These are phyloP conservation scores for Oligia fasciuncula DNA, from an alignment of 2,888 invertebrate genomes.

Conservation along the genomic window DNA sequence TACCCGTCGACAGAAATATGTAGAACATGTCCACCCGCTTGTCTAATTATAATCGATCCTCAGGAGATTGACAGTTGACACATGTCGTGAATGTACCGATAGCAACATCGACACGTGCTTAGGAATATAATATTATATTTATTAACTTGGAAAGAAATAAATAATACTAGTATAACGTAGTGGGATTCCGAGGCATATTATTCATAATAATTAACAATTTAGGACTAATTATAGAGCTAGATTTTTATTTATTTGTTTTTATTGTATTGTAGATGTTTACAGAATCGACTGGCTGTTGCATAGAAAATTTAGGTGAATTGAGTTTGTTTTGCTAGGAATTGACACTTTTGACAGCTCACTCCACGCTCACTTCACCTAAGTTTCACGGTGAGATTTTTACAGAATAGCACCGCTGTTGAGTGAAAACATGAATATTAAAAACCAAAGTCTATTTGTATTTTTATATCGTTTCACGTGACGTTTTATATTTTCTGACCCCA, in stretches of 20 bases:
- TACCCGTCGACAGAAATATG: conserved; percentile 66
- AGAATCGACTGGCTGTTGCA: too few relatives aligned
- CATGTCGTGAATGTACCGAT: conserved; percentile 67
- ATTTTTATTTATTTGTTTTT: neutral
- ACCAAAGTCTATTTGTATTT: neutral
- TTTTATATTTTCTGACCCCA: neutral
- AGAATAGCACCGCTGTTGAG: neutral
- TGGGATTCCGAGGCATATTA: too few relatives aligned
- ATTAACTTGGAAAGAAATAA: neutral
- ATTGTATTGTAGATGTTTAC: too few relatives aligned
- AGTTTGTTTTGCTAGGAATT: too few relatives aligned
- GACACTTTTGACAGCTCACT: too few relatives aligned
- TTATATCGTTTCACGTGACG: neutral
- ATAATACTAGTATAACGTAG: too few relatives aligned
- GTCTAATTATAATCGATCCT: conserved; percentile 79
- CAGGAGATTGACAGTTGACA: conserved; percentile 83
- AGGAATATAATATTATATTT: neutral
- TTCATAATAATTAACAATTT: neutral
- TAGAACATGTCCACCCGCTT: conserved; percentile 70
- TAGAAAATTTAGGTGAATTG: too few relatives aligned
- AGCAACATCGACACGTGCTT: conserved; percentile 31
- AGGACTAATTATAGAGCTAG: neutral
- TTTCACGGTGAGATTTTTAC: too few relatives aligned
- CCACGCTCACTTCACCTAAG: too few relatives aligned
- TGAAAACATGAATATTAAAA: neutral